Percentiles rank a stretch among this genome's conserved stretches.
These are phyloP conservation scores for Anarhynchus alexandrinus DNA, from an alignment of 2,113 vertebrate genomes.

Conservation along the genomic window DNA sequence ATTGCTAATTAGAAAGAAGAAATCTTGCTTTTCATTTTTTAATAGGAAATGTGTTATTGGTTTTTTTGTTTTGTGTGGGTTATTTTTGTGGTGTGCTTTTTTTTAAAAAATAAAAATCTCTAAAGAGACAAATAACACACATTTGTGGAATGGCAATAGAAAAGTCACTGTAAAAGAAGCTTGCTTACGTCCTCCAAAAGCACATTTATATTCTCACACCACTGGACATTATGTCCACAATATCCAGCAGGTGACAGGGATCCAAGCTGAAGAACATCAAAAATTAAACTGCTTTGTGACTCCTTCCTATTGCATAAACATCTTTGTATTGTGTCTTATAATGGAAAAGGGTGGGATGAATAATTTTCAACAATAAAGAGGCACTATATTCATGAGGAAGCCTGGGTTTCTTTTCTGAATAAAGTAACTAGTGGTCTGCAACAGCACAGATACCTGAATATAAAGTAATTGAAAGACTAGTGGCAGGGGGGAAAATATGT, in stretches of 20 bases:
- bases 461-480: neutral
- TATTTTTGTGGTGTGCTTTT: neutral
- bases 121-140: neutral
- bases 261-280: neutral
- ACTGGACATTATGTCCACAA: neutral
- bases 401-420: neutral
- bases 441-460: neutral
- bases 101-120: neutral
- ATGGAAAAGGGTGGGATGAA: neutral
- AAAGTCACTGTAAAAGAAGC: neutral
- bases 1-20: neutral
- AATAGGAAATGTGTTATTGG: neutral
- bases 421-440: neutral
- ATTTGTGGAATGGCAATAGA: neutral
- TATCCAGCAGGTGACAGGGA: neutral
- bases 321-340: neutral
- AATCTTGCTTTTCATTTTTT: neutral
- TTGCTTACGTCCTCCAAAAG: neutral
- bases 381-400: neutral
- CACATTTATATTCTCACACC: neutral
- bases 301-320: neutral
- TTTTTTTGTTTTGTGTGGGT: neutral
- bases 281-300: neutral
- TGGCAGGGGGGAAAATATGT: neutral
- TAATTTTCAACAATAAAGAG: neutral